Evolutionary conservation across 2,113 vertebrate species (phyloP).

Genomic region (Empidonax alnorum): DNA sequence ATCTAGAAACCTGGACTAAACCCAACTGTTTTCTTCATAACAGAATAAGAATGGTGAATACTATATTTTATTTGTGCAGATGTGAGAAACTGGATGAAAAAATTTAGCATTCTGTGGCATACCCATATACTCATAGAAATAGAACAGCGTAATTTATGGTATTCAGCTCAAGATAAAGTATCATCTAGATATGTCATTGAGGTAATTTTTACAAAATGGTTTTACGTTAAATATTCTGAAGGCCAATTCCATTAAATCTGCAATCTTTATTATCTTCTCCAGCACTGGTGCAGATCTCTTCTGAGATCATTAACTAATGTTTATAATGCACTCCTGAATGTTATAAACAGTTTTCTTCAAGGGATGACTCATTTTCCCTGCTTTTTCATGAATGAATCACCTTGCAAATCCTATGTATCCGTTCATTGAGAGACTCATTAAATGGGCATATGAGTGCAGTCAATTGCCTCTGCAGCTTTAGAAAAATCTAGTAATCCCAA

Average conservation of each 20-base stretch:
- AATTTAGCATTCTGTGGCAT: slow-evolving; percentile 22
- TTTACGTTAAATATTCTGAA: slow-evolving; percentile 40
- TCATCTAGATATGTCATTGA: slow-evolving; percentile 35
- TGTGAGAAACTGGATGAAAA: slow-evolving; percentile 23
- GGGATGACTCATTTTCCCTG: slow-evolving; percentile 42
- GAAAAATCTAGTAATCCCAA: slow-evolving; percentile 48
- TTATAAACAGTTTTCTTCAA: slow-evolving; percentile 41
- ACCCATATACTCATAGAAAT: slow-evolving; percentile 5
- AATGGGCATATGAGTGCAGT: slow-evolving; percentile 21
- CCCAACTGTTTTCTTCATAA: slow-evolving; percentile 25
- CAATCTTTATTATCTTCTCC: slow-evolving; percentile 36
- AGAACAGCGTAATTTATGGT: slow-evolving; percentile 8
- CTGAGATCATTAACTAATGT: slow-evolving; percentile 16
- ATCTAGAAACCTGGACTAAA: slow-evolving; percentile 27
- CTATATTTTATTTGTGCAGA: slow-evolving; percentile 57
- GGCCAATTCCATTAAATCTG: slow-evolving; percentile 13
- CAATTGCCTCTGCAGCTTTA: slow-evolving; percentile 24
- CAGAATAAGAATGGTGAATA: slow-evolving; percentile 30
- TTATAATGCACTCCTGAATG: slow-evolving; percentile 31
- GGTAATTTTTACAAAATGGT: slow-evolving; percentile 47
- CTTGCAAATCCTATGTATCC: slow-evolving; percentile 29
- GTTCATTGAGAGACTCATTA: slow-evolving; percentile 37
- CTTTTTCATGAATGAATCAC: slow-evolving; percentile 43
- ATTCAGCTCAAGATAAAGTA: slow-evolving; percentile 60
- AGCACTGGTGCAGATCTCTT: background rate